Conservation (phyloP, 2,888 invertebrate species). For the Mythimna pallens region DNA sequence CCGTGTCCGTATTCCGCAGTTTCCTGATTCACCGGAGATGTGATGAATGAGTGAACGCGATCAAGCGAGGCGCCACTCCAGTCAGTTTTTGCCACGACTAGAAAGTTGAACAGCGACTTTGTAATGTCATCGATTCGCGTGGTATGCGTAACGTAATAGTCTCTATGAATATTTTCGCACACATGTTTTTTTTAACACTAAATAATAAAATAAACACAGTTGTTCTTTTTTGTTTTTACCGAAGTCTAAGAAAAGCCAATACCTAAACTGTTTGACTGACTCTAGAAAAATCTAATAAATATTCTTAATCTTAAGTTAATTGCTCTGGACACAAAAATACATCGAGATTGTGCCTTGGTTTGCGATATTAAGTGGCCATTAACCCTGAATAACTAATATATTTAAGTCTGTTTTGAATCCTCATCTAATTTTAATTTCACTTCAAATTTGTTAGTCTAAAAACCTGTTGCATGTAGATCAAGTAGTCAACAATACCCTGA, state of each 20-base stretch:
- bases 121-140: conserved; percentile 49
- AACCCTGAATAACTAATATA: conserved; percentile 40
- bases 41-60: conserved; percentile 59
- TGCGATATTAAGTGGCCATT: conserved; percentile 28
- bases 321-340: conserved; percentile 20
- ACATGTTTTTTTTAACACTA: conserved; percentile 28
- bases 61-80: conserved; percentile 45
- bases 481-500: not conserved
- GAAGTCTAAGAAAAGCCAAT: not conserved
- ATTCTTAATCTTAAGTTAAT: conserved; percentile 25
- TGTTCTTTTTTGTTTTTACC: conserved; percentile 12
- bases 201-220: conserved; percentile 18
- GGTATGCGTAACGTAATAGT: conserved; percentile 52
- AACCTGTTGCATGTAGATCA: not conserved
- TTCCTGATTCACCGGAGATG: conserved; percentile 69
- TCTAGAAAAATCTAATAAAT: conserved; percentile 2
- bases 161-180: conserved; percentile 34
- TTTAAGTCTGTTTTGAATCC: conserved; percentile 12
- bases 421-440: conserved; percentile 9
- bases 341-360: conserved; percentile 6
- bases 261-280: not conserved
- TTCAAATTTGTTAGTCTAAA: not conserved
- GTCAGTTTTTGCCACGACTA: conserved; percentile 56
- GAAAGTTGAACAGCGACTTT: conserved; percentile 64
- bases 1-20: conserved; percentile 73